Evolutionary conservation across 2,113 vertebrate genomes (phyloP).

Genomic region (Cathartes aura): DNA sequence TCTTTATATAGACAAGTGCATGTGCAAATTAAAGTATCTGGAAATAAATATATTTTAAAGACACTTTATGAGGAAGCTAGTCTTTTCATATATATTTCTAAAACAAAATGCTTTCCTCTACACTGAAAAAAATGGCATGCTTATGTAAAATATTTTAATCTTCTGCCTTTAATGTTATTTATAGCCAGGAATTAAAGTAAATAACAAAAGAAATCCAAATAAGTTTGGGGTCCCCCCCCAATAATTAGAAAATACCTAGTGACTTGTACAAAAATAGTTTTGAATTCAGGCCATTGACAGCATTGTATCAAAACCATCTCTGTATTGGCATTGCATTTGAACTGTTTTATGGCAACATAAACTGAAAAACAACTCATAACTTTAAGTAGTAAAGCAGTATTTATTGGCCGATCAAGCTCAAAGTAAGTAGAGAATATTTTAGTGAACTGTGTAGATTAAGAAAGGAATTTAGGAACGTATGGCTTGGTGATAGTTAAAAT

Average conservation of each 20-base stretch:
- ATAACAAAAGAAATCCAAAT: not conserved
- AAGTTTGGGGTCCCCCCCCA: rapidly evolving
- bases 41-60: not conserved
- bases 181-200: not conserved
- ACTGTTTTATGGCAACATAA: constrained; percentile 38
- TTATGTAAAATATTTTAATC: not conserved
- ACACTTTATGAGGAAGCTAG: not conserved
- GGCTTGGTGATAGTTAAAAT: constrained; percentile 2
- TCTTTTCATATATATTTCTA: not conserved
- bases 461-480: constrained; percentile 1
- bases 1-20: not conserved
- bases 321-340: not conserved
- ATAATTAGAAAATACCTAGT: not conserved
- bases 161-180: not conserved
- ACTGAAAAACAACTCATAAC: constrained; percentile 50
- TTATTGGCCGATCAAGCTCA: constrained; percentile 20
- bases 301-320: not conserved
- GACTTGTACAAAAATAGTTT: not conserved
- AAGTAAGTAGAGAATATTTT: constrained; percentile 2
- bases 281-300: not conserved
- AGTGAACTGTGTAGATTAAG: not conserved
- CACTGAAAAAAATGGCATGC: not conserved
- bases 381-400: constrained; percentile 32
- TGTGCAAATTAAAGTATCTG: not conserved
- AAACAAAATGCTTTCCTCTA: not conserved